Base-by-base conservation (phyloP, 1,140 invertebrate species). In the Gonioctena quinquepunctata region DNA sequence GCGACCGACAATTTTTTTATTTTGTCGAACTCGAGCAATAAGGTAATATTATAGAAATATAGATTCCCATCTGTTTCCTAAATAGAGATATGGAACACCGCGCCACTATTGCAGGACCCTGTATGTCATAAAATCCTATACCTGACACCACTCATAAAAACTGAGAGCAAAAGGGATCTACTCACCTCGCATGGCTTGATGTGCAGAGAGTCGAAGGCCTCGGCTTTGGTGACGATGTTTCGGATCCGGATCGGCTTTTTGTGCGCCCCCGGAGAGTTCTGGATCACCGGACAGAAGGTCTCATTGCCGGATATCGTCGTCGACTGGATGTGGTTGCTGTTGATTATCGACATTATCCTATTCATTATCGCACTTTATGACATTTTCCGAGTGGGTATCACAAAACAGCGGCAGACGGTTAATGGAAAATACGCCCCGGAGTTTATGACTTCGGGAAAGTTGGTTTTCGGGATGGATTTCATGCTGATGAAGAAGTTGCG, bases 121-220 rank as follows among this genome's bases (percentile, higher is more conserved):
- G n/a, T n/a, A 42, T 42, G 3, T 42, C 8, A 8, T 1, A 1
- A 42, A 42, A 42, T 3, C 13, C 13, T n/a, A n/a, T n/a, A 42
- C 33, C 33, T 42, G 33, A 42, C 33, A 42, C 33, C 33, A 42
- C 11, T 13, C 11, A 42, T 42, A 13, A n/a, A n/a, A 11, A 42
- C 13, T n/a, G 33, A 42, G 5, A 42, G 16, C n/a, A n/a, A n/a
- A n/a, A n/a, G n/a, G n/a, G n/a, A n/a, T n/a, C 4, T 42, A 79
- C 79, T 77, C 73, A 80, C 79, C 70, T 79, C 76, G 49, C 71
- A 75, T 26, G 66, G 71, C 65, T 85, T 86, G 13, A 84, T 77
- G 77, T 90, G 87, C 67, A 90, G 76, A 16, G 86, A 86, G 77
- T 91, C 89, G 70, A 89, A 89, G 1, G 87, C 86, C 71, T 89